A percentile compares a stretch with the other conserved stretches of the same genome.
Conservation (phyloP, 2,113 vertebrate species). For the Neomonachus schauinslandi region DNA sequence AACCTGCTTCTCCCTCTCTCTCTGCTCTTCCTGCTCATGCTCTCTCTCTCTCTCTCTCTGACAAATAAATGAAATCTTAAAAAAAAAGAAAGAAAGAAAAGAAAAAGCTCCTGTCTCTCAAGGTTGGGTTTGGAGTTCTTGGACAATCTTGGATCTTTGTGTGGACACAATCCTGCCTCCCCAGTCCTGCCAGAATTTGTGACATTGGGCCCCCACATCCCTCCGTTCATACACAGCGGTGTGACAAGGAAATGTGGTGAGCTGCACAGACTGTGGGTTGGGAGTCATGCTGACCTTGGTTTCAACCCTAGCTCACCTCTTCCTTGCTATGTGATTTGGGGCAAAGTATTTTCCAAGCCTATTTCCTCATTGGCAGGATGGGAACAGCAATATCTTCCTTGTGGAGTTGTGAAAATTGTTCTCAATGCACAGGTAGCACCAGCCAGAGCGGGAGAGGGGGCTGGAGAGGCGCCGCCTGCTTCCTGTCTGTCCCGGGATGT, state of each 20-base stretch:
- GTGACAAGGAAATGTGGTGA: accelerated
- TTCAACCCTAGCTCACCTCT: not conserved
- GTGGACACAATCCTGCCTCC: not conserved
- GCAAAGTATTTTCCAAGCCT: not conserved
- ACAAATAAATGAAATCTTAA: no score
- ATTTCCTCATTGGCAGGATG: not conserved
- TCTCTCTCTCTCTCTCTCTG: no score
- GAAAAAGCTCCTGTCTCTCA: not conserved
- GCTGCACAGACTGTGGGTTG: accelerated
- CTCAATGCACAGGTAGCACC: no score
- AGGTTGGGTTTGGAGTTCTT: not conserved
- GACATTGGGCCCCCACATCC: accelerated
- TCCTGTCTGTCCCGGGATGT: accelerated
- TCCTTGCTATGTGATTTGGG: not conserved
- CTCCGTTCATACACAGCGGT: accelerated
- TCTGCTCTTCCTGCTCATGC: no score
- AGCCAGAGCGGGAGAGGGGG: not conserved
- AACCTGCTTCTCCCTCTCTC: no score
- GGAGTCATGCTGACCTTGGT: not conserved
- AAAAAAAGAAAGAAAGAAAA: no score
- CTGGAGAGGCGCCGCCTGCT: not conserved
- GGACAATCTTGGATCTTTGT: not conserved
- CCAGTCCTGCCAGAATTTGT: not conserved
- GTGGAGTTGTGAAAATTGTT: not conserved
- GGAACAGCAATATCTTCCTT: not conserved